Evolutionary conservation across 2,888 invertebrate genomes (phyloP).

Genomic region (Machimus rusticus): DNA sequence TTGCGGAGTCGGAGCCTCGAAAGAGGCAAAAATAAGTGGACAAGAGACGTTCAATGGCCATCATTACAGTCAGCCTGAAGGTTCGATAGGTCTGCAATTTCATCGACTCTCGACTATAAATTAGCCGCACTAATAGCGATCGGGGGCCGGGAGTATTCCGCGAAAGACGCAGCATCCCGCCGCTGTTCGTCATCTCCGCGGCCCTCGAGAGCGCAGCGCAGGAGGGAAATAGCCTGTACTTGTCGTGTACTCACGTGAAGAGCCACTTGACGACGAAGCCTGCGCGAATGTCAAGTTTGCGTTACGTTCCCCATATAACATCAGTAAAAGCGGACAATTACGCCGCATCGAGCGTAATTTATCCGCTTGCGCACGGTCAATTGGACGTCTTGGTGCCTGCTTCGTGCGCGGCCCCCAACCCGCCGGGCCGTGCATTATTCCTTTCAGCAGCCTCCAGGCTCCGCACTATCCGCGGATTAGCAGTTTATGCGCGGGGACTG

Average conservation of each 20-base stretch:
- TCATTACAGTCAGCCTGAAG: constrained; percentile 38
- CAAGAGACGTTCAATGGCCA: constrained; percentile 11
- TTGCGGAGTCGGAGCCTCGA: neutral
- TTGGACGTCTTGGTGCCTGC: constrained; percentile 6
- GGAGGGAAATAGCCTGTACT: neutral
- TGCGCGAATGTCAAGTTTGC: neutral
- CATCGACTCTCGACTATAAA: constrained; percentile 36
- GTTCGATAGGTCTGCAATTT: constrained; percentile 38
- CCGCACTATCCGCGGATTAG: neutral
- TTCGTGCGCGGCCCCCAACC: neutral
- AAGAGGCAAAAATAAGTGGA: neutral
- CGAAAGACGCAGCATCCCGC: neutral
- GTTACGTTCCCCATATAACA: constrained; percentile 23
- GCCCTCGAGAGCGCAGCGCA: neutral
- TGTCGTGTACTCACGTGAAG: neutral
- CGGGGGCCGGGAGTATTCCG: neutral
- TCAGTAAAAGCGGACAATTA: constrained; percentile 34
- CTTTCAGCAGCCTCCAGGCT: neutral
- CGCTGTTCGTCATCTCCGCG: neutral
- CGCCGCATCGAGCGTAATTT: constrained; percentile 36
- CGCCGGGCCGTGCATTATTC: neutral
- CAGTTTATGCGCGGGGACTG: neutral
- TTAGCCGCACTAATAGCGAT: constrained; percentile 29
- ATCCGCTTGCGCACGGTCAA: constrained; percentile 38
- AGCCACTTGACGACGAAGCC: neutral